Evolutionary conservation across 2,797 vertebrate genomes (phyloP), one percentile per base, ranked within the genome.

Genomic region (Sorex maritimensis): DNA sequence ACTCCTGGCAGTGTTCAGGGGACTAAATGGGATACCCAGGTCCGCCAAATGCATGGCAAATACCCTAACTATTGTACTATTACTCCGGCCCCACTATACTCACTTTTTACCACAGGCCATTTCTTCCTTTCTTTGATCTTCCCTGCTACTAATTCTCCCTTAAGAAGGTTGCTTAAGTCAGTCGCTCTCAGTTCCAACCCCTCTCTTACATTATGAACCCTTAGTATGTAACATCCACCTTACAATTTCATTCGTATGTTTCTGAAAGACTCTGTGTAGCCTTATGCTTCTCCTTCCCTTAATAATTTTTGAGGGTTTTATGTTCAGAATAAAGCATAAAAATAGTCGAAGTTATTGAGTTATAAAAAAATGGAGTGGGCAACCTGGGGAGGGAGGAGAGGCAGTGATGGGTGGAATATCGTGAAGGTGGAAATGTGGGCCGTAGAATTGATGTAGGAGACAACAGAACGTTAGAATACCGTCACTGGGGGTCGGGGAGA

Each of bases 291-390:
- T 72, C 65, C 75, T 91, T 71, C 75, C 30, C n/a, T 92, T 80
- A 83, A 74, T 71, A 93, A 86, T 78, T 79, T 88, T 88, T 88
- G 5, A 92, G 68, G 88, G 78, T 88, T 96, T 96, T 93, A 86
- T 86, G 86, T 87, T 93, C 90, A 90, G 74, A 96, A 94, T 84
- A 26, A 92, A 88, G 41, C 61, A 81, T 73, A 74, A 93, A 93
- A 93, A 88, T 58, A 91, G 17, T 52, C 19, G 34, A 93, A 88
- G 65, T 82, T 95, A 88, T 67, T 90, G 75, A 75, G 65, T 75
- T 79, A 92, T 93, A 93, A 72, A 95, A 92, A 89, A 94, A 49
- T 30, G 5, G 52, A 88, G 41, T 91, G 41, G 30, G 24, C 34
- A 86, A 55, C 28, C 63, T 75, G 7, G 72, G 34, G 41, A 86